A percentile compares a stretch with the other conserved stretches of the same genome.
phyloP scores from a whole-genome alignment of 2,113 vertebrate species.

The Epinephelus cyanopodus region DNA sequence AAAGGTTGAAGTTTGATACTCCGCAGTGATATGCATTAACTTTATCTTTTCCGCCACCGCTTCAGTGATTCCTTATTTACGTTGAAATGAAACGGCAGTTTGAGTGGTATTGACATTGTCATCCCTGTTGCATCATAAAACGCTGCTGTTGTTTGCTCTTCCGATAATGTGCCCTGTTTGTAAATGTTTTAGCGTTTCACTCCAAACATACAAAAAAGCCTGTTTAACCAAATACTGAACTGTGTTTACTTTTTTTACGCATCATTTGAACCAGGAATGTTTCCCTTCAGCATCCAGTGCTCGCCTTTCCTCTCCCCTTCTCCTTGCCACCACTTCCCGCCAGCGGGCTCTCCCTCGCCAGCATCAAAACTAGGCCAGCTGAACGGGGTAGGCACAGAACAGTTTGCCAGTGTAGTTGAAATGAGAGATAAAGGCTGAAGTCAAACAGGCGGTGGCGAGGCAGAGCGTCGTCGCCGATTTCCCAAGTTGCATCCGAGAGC shows the following conservation, averaged over 20 bases:
- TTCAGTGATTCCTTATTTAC: slow-evolving; percentile 59
- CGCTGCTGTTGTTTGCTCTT: slow-evolving; percentile 28
- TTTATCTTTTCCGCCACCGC: slow-evolving; percentile 40
- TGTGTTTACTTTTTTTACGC: slow-evolving; percentile 35
- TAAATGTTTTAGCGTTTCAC: slow-evolving; percentile 11
- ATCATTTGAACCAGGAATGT: slow-evolving; percentile 39
- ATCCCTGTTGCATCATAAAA: slow-evolving; percentile 44
- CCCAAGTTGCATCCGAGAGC: slow-evolving; percentile 59
- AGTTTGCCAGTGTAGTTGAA: slow-evolving; percentile 58
- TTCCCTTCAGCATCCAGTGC: slow-evolving; percentile 33
- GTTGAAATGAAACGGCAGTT: slow-evolving; percentile 56
- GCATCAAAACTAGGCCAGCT: slow-evolving; percentile 70
- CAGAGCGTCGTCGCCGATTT: slow-evolving; percentile 46
- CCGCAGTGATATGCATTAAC: slow-evolving; percentile 42
- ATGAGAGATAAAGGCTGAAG: slow-evolving; percentile 72
- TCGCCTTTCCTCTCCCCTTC: neutral
- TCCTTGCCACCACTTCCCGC: slow-evolving; percentile 41
- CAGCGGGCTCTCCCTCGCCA: slow-evolving; percentile 38
- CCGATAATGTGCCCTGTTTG: slow-evolving; percentile 39
- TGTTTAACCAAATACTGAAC: slow-evolving; percentile 47
- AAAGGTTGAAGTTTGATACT: slow-evolving; percentile 62
- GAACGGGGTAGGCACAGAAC: slow-evolving; percentile 50
- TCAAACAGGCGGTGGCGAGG: slow-evolving; percentile 66
- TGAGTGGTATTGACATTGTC: slow-evolving; percentile 58
- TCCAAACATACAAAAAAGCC: slow-evolving; percentile 21